A percentile compares a stretch with the other conserved stretches of the same genome.
Evolutionary conservation across 2,888 invertebrate species (phyloP).

Genomic region (Chalcis sispes): DNA sequence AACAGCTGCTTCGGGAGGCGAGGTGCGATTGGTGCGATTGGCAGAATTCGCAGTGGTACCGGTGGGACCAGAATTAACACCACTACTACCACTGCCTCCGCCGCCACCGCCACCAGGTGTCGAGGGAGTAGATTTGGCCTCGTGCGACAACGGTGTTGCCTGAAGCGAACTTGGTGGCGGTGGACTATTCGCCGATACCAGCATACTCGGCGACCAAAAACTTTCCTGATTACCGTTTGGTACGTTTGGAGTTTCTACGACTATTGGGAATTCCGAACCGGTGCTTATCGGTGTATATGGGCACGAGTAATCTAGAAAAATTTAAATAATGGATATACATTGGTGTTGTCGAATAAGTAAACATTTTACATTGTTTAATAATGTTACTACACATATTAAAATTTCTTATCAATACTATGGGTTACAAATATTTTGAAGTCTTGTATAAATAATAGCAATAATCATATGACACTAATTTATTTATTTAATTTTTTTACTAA

Average conservation of each 20-base stretch:
- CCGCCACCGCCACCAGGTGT: slow-evolving; percentile 61
- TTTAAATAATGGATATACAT: slow-evolving; percentile 31
- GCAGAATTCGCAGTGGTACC: slow-evolving; percentile 67
- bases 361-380: too few relatives aligned
- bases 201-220: slow-evolving; percentile 75
- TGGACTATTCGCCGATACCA: slow-evolving; percentile 71
- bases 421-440: too few relatives aligned
- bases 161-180: slow-evolving; percentile 63
- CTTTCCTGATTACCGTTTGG: slow-evolving; percentile 69
- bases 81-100: background rate
- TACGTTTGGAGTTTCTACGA: slow-evolving; percentile 48
- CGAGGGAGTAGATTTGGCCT: slow-evolving; percentile 75
- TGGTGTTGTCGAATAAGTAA: too few relatives aligned
- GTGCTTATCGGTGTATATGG: slow-evolving; percentile 68
- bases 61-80: slow-evolving; percentile 64
- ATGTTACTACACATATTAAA: too few relatives aligned
- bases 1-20: slow-evolving; percentile 91
- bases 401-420: too few relatives aligned
- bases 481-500: background rate
- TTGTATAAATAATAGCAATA: background rate
- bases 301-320: slow-evolving; percentile 67
- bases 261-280: slow-evolving; percentile 62
- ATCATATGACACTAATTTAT: slow-evolving; percentile 3
- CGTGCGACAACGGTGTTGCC: slow-evolving; percentile 59
- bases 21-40: too few relatives aligned